A percentile compares a stretch with the other conserved stretches of the same genome.
phyloP scores from a whole-genome alignment of 37 sponge, comb jelly and placozoan genomes.

The Chondrilla cf. caribensis region DNA sequence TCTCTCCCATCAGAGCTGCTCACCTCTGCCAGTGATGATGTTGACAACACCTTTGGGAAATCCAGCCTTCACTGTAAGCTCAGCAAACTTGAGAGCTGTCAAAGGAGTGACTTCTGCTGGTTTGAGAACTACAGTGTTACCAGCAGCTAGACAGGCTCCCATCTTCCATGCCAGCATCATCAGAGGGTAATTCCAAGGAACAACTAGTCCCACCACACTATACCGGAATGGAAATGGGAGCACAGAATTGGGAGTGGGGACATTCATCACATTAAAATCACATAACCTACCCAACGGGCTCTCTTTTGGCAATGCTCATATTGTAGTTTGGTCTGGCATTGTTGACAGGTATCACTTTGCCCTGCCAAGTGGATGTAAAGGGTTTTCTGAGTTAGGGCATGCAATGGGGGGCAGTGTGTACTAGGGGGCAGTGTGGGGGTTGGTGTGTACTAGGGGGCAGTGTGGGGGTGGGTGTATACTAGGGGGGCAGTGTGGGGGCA shows the following conservation, averaged over 20 bases:
- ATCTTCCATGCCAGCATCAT: conserved; percentile 97
- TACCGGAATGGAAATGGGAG: no score
- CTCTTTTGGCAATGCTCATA: conserved; percentile 77
- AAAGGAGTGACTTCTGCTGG: conserved; percentile 93
- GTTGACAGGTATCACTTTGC: conserved; percentile 87
- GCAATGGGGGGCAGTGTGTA: not conserved
- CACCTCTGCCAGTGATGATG: conserved; percentile 83
- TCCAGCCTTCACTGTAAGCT: conserved; percentile 83
- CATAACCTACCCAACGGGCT: conserved; percentile 78
- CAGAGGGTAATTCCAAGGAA: conserved; percentile 96
- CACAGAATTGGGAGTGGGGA: not conserved
- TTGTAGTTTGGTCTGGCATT: conserved; percentile 89
- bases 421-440: no score
- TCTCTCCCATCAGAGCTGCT: not conserved
- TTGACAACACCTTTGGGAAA: conserved; percentile 89
- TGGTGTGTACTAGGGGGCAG: not conserved
- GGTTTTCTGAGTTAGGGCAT: no score
- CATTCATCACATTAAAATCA: not conserved
- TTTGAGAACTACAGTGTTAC: conserved; percentile 89
- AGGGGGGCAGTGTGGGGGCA: not conserved
- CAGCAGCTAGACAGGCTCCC: conserved; percentile 88
- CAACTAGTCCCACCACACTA: conserved; percentile 84
- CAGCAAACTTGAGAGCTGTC: conserved; percentile 92
- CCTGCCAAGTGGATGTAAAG: conserved; percentile 48
- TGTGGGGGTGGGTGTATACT: not conserved